Conservation (phyloP, 2,113 vertebrate genomes). For the Cryptotis parvus region DNA sequence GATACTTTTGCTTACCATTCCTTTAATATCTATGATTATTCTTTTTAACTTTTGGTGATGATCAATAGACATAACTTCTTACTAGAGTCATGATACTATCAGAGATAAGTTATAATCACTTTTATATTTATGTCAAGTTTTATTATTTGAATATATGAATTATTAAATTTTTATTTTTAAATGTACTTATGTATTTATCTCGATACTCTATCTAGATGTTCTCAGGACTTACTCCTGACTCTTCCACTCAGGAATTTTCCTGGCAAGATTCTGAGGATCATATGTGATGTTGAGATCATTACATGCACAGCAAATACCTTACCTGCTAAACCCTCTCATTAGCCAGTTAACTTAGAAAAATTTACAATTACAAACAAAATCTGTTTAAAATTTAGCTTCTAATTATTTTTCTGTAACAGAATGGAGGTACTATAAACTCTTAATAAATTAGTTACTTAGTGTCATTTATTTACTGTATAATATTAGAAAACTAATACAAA, state of each 20-base stretch:
- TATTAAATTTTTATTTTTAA: neutral
- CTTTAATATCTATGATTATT: neutral
- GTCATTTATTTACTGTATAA: neutral
- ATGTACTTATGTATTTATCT: too few relatives aligned
- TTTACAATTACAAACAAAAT: too few relatives aligned
- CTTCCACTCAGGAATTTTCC: too few relatives aligned
- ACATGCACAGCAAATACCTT: too few relatives aligned
- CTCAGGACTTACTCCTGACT: too few relatives aligned
- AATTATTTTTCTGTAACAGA: too few relatives aligned
- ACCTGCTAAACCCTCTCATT: too few relatives aligned
- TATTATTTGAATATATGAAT: neutral
- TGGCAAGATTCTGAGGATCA: too few relatives aligned
- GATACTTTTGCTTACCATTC: neutral
- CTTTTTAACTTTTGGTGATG: neutral
- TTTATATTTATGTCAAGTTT: neutral
- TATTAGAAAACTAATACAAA: neutral
- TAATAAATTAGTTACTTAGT: constrained; percentile 8
- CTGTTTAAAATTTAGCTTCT: too few relatives aligned
- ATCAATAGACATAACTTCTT: neutral
- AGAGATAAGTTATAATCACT: neutral
- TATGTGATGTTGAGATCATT: too few relatives aligned
- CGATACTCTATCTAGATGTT: too few relatives aligned
- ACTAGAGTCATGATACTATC: neutral
- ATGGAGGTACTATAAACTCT: neutral
- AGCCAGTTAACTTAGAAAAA: too few relatives aligned